A percentile compares a stretch with the other conserved stretches of the same genome.
phyloP scores from a whole-genome alignment of 2,888 invertebrate species.

The Synergus umbraculus region DNA sequence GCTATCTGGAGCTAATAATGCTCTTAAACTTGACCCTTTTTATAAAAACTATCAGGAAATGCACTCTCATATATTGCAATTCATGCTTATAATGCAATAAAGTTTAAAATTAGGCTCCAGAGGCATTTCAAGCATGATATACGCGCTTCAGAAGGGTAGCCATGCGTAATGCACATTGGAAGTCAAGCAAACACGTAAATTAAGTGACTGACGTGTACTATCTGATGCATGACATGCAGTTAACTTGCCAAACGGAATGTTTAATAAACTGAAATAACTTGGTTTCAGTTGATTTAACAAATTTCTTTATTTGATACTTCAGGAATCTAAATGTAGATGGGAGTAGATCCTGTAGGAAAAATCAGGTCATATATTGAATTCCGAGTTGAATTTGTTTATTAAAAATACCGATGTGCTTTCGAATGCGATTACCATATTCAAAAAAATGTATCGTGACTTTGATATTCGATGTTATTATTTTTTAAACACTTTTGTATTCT shows the following conservation, averaged over 20 bases:
- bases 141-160: conserved; percentile 17
- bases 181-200: conserved; percentile 8
- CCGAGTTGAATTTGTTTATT: neutral
- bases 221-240: neutral
- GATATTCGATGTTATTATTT: neutral
- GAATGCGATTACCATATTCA: neutral
- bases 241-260: neutral
- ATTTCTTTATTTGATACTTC: too few species aligned
- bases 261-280: neutral
- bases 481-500: neutral
- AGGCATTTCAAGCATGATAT: conserved; percentile 20
- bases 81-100: conserved; percentile 14
- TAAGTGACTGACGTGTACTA: neutral
- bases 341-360: neutral
- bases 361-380: neutral
- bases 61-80: neutral
- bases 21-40: neutral
- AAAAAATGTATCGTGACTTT: too few species aligned
- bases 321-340: neutral
- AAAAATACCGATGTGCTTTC: neutral
- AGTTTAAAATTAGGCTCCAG: conserved; percentile 1
- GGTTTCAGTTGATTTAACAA: neutral
- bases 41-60: neutral
- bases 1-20: conserved; percentile 7
- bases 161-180: neutral